Conservation (phyloP, 23 tunicate genomes). For the Ascidia mentula region DNA sequence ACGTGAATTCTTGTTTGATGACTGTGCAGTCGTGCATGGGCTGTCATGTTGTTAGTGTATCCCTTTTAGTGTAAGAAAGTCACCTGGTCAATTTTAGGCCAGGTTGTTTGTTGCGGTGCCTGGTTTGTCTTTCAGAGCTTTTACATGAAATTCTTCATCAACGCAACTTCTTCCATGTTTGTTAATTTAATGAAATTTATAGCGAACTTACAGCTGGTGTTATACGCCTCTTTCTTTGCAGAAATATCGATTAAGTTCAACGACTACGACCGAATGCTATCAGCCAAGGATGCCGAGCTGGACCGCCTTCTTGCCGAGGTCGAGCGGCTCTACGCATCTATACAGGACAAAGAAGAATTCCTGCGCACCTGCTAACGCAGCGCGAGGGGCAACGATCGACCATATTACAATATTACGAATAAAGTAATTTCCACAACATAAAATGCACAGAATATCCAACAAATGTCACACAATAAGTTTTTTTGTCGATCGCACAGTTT, state of each 20-base stretch:
- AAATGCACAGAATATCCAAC: background rate
- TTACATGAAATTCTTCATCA: too few species aligned
- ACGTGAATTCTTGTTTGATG: too few species aligned
- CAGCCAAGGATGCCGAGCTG: conserved; percentile 15
- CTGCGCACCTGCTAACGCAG: conserved; percentile 29
- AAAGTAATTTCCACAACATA: background rate
- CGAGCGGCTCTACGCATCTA: conserved; percentile 25
- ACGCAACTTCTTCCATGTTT: too few species aligned
- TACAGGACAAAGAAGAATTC: conserved; percentile 24
- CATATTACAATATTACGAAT: too few species aligned
- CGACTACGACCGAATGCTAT: conserved; percentile 31
- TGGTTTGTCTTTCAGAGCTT: too few species aligned
- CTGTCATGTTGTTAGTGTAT: background rate
- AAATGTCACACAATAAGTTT: background rate
- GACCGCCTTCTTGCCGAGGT: conserved; percentile 27
- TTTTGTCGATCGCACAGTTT: background rate
- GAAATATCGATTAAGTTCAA: conserved; percentile 27
- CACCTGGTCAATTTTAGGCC: too few species aligned
- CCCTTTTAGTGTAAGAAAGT: background rate
- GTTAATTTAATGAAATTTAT: too few species aligned
- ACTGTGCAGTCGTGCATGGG: too few species aligned
- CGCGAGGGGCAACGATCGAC: background rate
- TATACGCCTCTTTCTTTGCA: background rate
- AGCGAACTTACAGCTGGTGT: too few species aligned
- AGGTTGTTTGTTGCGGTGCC: too few species aligned